A percentile compares a stretch with the other conserved stretches of the same genome.
These are phyloP conservation scores for Etheostoma cragini DNA, from an alignment of 2,113 vertebrate genomes.

Conservation along the genomic window DNA sequence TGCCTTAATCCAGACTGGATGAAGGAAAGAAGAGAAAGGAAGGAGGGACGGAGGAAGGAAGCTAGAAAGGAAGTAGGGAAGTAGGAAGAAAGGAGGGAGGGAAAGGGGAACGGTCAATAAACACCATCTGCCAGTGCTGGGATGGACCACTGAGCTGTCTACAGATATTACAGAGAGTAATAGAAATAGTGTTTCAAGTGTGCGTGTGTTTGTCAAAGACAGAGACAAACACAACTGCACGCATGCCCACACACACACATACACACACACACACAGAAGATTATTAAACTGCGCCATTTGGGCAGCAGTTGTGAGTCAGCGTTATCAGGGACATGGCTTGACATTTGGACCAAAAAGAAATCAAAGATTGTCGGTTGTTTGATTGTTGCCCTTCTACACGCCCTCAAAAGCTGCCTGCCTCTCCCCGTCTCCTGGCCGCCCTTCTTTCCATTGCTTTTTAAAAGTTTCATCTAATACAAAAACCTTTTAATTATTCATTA, in stretches of 20 bases:
- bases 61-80: not conserved
- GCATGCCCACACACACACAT: not conserved
- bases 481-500: slow-evolving; percentile 27
- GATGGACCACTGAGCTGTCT: slow-evolving; percentile 43
- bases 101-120: slow-evolving; percentile 28
- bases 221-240: not conserved
- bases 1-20: not conserved
- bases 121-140: slow-evolving; percentile 36
- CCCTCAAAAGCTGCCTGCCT: not conserved
- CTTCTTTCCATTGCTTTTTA: slow-evolving; percentile 15
- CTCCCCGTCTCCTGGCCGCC: not conserved
- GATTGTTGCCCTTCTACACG: not conserved
- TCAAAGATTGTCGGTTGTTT: not conserved
- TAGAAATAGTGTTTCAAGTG: not conserved
- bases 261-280: slow-evolving; percentile 3
- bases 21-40: not conserved
- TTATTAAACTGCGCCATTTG: not conserved
- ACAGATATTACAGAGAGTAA: slow-evolving; percentile 35
- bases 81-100: not conserved
- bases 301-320: not conserved
- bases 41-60: not conserved
- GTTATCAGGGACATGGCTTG: not conserved
- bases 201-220: not conserved
- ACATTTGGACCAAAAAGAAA: not conserved
- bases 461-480: not conserved